Base-by-base conservation (phyloP, 2,888 invertebrate species). In the Ectropis crepuscularia region DNA sequence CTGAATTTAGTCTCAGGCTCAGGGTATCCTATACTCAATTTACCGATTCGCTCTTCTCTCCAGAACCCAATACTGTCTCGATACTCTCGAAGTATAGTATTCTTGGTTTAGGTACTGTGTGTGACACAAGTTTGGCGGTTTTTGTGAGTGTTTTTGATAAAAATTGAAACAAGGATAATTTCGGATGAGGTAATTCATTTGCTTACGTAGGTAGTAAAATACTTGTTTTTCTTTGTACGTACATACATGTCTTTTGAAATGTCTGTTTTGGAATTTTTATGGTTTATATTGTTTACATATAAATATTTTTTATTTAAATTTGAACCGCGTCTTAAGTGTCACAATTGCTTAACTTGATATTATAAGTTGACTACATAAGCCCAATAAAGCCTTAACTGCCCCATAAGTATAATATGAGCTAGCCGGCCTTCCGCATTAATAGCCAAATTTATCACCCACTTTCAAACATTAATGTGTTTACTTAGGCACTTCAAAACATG, bases 361-460 rank as follows among this genome's bases (percentile, higher is more conserved):
- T 7, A 39, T 9, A 6, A 37, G 37, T 12, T 28, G 10, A 12
- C 39, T 51, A 10, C 9, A 39, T 51, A 39, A 51, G 9, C 10
- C 5, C 38, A 16, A 55, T 46, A 55, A 55, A 55, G 16, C 11
- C 39, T 16, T 55, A 46, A 55, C 46, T 9, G 6, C 12, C 37
- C 41, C 38, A 48, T 47, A n/a, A n/a, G n/a, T n/a, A n/a, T n/a
- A n/a, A 55, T 47, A 55, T 41, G 39, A 41, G 39, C 8, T 55
- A 5, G 12, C 11, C 16, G 55, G 39, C 41, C 47, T 55, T 39
- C 55, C 28, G 38, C 38, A 28, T 55, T 47, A 48, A 47, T 55
- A 55, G 54, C 28, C 55, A 11, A 39, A 47, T 55, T 55, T 55
- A 55, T 55, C n/a, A 55, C 47, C 47, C 41, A 47, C 47, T 48